These are phyloP conservation scores for Agrypnia vestita DNA, from an alignment of 1,140 invertebrate genomes.

Conservation along the genomic window DNA sequence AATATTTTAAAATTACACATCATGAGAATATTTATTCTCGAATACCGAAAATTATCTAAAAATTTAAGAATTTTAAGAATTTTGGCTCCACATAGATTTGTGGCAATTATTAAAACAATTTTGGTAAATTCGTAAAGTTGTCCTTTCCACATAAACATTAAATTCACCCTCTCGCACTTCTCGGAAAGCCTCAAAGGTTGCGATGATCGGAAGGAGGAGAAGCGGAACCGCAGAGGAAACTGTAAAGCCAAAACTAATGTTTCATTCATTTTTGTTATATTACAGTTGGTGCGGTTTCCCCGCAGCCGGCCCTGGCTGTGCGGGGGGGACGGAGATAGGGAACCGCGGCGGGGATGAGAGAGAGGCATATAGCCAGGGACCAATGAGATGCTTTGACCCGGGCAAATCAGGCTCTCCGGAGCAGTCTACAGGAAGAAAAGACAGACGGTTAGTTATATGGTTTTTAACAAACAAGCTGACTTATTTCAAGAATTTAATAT, in stretches of 20 bases:
- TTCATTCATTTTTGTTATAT: slow-evolving; percentile 63
- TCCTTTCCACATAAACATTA: too few species aligned
- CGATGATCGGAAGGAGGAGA: slow-evolving; percentile 50
- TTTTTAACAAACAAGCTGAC: too few species aligned
- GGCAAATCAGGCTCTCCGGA: slow-evolving; percentile 53
- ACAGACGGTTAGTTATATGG: not conserved
- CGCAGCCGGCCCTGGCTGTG: not conserved
- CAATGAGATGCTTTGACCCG: slow-evolving; percentile 61
- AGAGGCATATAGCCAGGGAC: slow-evolving; percentile 26
- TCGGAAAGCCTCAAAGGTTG: slow-evolving; percentile 48
- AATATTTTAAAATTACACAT: too few species aligned
- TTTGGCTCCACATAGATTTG: too few species aligned
- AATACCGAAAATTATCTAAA: too few species aligned
- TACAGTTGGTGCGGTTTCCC: slow-evolving; percentile 40
- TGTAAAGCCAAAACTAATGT: slow-evolving; percentile 61
- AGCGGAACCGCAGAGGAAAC: slow-evolving; percentile 59
- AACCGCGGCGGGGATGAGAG: not conserved
- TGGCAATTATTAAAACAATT: too few species aligned
- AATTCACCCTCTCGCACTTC: slow-evolving; percentile 35
- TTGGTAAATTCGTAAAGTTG: too few species aligned
- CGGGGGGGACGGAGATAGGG: slow-evolving; percentile 18
- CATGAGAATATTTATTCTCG: too few species aligned
- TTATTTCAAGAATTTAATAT: too few species aligned
- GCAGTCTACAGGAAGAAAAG: slow-evolving; percentile 36
- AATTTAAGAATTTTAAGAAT: too few species aligned